Evolutionary conservation across 2,113 vertebrate genomes (phyloP).

Genomic region (Trochalopteron elliotii): DNA sequence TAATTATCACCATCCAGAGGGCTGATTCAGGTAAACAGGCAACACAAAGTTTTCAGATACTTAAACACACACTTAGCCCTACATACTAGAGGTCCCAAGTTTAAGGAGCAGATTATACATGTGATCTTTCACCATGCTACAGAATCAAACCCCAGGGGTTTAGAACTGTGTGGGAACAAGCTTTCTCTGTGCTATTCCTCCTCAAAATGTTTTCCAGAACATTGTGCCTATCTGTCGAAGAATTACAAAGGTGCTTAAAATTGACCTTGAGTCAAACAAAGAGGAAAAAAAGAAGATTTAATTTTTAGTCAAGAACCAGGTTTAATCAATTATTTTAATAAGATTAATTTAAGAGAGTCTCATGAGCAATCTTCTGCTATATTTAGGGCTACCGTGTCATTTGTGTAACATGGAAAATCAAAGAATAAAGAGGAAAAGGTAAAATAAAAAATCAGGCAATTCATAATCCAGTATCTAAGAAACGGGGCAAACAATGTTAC

Average conservation of each 20-base stretch:
- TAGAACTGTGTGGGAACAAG: neutral
- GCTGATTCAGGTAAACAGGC: neutral
- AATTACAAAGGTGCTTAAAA: slow-evolving; percentile 40
- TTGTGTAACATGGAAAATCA: slow-evolving; percentile 11
- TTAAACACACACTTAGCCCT: neutral
- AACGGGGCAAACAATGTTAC: neutral
- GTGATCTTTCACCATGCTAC: neutral
- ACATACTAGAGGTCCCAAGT: neutral
- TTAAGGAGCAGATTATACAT: neutral
- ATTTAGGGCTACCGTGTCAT: slow-evolving; percentile 40
- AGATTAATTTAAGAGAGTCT: slow-evolving; percentile 29
- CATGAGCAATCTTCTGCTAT: slow-evolving; percentile 32
- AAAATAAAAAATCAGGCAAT: neutral
- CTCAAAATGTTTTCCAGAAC: neutral
- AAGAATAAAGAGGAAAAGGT: slow-evolving; percentile 5
- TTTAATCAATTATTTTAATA: slow-evolving; percentile 46
- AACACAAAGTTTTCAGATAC: neutral
- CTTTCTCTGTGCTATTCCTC: neutral
- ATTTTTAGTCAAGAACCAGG: slow-evolving; percentile 45
- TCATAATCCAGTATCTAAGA: neutral
- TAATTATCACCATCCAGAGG: neutral
- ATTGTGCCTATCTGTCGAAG: neutral
- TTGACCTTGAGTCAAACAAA: slow-evolving; percentile 40
- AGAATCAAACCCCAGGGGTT: neutral
- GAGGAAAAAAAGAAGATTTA: neutral